Percentiles rank a stretch among this genome's conserved stretches.
Evolutionary conservation across 2,113 vertebrate species (phyloP).

Genomic region (Climacteris rufus): DNA sequence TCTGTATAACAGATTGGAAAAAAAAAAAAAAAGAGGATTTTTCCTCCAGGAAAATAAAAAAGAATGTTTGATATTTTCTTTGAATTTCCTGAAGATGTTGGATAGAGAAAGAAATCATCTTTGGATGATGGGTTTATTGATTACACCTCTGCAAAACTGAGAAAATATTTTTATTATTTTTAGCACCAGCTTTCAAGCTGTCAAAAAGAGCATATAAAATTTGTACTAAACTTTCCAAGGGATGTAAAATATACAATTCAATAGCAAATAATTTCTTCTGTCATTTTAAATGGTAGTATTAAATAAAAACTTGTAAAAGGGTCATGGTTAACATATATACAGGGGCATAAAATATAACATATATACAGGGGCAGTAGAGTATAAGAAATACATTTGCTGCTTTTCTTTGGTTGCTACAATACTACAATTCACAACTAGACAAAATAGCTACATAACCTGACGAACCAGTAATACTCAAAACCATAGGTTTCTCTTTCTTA

Average conservation of each 20-base stretch:
- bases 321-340: background rate
- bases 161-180: background rate
- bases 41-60: background rate
- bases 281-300: background rate
- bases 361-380: background rate
- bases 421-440: background rate
- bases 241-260: background rate
- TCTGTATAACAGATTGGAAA: fast-evolving
- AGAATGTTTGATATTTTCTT: background rate
- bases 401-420: background rate
- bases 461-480: background rate
- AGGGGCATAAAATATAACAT: background rate
- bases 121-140: background rate
- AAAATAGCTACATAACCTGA: background rate
- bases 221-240: background rate
- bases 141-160: background rate
- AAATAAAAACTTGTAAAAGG: background rate
- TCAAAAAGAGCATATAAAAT: background rate
- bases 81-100: background rate
- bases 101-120: background rate
- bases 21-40: background rate
- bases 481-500: fast-evolving
- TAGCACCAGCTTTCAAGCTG: background rate
- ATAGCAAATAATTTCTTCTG: background rate
- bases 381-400: background rate